Percentiles rank a stretch among this genome's conserved stretches.
Conservation (phyloP, 2,888 invertebrate species). For the Clusia tigrina region DNA sequence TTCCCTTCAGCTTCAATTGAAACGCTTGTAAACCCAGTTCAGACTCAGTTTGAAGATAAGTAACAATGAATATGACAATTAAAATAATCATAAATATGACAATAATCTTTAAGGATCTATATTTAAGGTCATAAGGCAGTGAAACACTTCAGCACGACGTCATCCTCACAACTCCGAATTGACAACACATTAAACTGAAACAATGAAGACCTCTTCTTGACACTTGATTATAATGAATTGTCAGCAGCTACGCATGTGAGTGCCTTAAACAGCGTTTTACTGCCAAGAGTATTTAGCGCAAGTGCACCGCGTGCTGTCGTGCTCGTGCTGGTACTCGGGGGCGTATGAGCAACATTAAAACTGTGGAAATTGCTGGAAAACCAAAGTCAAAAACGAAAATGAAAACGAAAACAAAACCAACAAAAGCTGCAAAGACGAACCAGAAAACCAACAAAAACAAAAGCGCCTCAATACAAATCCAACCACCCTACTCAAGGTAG, state of each 20-base stretch:
- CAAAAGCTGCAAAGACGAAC: neutral
- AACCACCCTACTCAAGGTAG: neutral
- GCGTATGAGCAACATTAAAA: neutral
- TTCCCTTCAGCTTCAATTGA: too few relatives aligned
- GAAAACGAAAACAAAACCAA: neutral
- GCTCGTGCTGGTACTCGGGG: neutral
- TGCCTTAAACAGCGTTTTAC: neutral
- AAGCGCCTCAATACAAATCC: neutral
- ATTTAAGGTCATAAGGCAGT: too few relatives aligned
- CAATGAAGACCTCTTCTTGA: too few relatives aligned
- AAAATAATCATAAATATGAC: too few relatives aligned
- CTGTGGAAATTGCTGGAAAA: neutral
- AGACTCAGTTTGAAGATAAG: too few relatives aligned
- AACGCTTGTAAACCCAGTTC: too few relatives aligned
- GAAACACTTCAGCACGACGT: too few relatives aligned
- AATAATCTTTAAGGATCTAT: too few relatives aligned
- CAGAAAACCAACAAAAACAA: neutral
- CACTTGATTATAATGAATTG: neutral
- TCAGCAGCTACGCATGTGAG: neutral
- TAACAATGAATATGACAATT: too few relatives aligned
- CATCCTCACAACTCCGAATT: neutral
- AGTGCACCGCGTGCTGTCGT: neutral
- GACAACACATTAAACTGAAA: too few relatives aligned
- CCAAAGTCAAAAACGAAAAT: neutral
- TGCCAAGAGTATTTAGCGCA: neutral